These are phyloP conservation scores for Camptogramma bilineatum DNA, from an alignment of 2,888 invertebrate species.

Conservation along the genomic window DNA sequence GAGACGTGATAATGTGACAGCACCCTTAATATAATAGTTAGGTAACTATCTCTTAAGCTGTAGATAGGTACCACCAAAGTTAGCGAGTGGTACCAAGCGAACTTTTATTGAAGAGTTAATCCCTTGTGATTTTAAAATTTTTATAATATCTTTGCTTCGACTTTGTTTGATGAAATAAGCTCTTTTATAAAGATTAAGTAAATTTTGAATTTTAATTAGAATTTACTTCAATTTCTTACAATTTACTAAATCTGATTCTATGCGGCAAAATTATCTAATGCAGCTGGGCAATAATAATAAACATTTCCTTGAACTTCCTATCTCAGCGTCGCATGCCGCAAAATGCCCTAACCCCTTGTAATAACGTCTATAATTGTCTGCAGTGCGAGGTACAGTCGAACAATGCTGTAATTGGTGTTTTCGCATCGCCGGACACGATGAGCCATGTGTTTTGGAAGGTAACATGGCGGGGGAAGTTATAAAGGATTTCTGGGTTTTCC, in stretches of 20 bases:
- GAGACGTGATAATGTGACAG: too few species aligned
- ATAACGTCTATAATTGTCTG: conserved; percentile 44
- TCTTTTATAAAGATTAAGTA: too few species aligned
- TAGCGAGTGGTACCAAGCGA: too few species aligned
- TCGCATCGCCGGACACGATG: conserved; percentile 52
- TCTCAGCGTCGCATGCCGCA: conserved; percentile 1
- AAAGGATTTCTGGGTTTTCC: not conserved
- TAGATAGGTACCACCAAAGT: too few species aligned
- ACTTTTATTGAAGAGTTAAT: too few species aligned
- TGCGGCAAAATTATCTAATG: not conserved
- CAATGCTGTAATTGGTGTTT: conserved; percentile 60
- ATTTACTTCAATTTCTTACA: not conserved
- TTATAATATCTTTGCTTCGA: too few species aligned
- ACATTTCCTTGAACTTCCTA: conserved; percentile 50
- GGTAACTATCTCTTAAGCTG: too few species aligned
- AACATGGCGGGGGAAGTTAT: not conserved
- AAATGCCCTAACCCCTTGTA: conserved; percentile 34
- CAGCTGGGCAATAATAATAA: conserved; percentile 53
- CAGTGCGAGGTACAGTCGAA: conserved; percentile 40
- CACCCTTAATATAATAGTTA: too few species aligned
- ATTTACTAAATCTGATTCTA: conserved; percentile 13
- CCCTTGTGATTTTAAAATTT: too few species aligned
- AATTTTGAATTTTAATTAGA: too few species aligned
- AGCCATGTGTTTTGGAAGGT: conserved; percentile 43
- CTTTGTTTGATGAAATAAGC: too few species aligned